Percentiles rank a stretch among this genome's conserved stretches.
phyloP scores from a whole-genome alignment of 2,888 invertebrate genomes.

The Arctia plantaginis region DNA sequence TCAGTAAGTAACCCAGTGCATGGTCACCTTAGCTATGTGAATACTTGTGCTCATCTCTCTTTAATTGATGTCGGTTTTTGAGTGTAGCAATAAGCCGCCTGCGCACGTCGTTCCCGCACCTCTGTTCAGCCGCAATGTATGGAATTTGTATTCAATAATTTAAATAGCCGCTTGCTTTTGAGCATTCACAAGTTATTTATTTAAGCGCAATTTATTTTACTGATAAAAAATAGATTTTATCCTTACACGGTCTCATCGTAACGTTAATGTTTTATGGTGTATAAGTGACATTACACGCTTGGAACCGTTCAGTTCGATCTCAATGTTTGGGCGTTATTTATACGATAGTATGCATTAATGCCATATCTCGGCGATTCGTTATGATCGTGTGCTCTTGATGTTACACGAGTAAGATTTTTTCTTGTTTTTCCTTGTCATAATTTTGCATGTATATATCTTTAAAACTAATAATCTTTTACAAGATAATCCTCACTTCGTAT shows the following conservation, averaged over 20 bases:
- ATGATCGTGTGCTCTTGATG: background rate
- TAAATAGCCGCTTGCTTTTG: constrained; percentile 66
- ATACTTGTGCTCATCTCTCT: constrained; percentile 67
- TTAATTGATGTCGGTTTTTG: constrained; percentile 84
- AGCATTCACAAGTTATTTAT: constrained; percentile 64
- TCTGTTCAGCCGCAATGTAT: constrained; percentile 73
- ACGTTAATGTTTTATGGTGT: constrained; percentile 53
- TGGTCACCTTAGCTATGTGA: constrained; percentile 43
- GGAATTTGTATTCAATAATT: constrained; percentile 82
- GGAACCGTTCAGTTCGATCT: constrained; percentile 44
- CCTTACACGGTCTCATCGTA: constrained; percentile 51
- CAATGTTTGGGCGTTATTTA: constrained; percentile 36
- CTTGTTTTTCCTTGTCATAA: background rate
- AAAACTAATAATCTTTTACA: background rate
- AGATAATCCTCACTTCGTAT: background rate
- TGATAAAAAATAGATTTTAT: constrained; percentile 63
- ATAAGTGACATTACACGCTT: constrained; percentile 54
- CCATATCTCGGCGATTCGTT: background rate
- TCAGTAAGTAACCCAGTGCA: constrained; percentile 15
- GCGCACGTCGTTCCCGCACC: constrained; percentile 68
- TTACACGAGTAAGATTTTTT: background rate
- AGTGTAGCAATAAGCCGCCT: constrained; percentile 76
- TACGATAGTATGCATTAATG: constrained; percentile 17
- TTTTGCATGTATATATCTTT: background rate
- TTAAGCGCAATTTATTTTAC: constrained; percentile 62